A percentile compares a stretch with the other conserved stretches of the same genome.
These are phyloP conservation scores for Trichacis sp. DNA, from an alignment of 2,888 invertebrate genomes.

Conservation along the genomic window DNA sequence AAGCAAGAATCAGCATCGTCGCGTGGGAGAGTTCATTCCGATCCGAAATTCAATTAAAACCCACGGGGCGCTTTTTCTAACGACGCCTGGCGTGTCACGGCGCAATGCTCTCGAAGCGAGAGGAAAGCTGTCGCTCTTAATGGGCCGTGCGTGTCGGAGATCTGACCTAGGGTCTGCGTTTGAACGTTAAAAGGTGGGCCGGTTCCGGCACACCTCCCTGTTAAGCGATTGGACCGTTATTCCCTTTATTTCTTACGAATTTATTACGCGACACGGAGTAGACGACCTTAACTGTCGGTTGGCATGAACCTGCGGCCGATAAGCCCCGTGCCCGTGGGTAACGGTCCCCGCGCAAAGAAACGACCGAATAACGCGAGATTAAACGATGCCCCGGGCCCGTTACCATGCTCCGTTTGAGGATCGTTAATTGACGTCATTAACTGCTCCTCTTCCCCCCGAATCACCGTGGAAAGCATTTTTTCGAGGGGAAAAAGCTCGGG, in stretches of 20 bases:
- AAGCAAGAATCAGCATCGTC: too few relatives aligned
- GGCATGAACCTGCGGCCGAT: conserved; percentile 64
- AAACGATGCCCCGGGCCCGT: conserved; percentile 31
- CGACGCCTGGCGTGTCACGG: conserved; percentile 38
- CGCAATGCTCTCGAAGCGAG: conserved; percentile 41
- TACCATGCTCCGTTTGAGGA: conserved; percentile 38
- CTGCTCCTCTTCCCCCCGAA: too few relatives aligned
- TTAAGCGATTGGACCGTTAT: conserved; percentile 65
- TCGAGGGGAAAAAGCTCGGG: too few relatives aligned
- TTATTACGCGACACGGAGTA: conserved; percentile 61
- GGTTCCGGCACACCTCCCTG: conserved; percentile 66
- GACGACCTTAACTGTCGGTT: conserved; percentile 63
- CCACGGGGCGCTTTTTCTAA: too few relatives aligned
- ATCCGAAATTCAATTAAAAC: too few relatives aligned
- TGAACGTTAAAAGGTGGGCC: conserved; percentile 67
- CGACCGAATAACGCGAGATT: conserved; percentile 41
- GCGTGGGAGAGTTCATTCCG: too few relatives aligned
- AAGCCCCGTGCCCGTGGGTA: conserved; percentile 46
- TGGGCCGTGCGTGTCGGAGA: conserved; percentile 62
- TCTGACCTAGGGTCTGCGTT: conserved; percentile 52
- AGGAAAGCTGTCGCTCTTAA: conserved; percentile 61
- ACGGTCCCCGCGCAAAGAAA: conserved; percentile 37
- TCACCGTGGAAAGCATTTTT: too few relatives aligned
- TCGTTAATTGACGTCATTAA: conserved; percentile 33
- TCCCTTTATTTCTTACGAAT: conserved; percentile 64